Evolutionary conservation across 2,888 invertebrate genomes (phyloP).

Genomic region (Luffia ferchaultella): DNA sequence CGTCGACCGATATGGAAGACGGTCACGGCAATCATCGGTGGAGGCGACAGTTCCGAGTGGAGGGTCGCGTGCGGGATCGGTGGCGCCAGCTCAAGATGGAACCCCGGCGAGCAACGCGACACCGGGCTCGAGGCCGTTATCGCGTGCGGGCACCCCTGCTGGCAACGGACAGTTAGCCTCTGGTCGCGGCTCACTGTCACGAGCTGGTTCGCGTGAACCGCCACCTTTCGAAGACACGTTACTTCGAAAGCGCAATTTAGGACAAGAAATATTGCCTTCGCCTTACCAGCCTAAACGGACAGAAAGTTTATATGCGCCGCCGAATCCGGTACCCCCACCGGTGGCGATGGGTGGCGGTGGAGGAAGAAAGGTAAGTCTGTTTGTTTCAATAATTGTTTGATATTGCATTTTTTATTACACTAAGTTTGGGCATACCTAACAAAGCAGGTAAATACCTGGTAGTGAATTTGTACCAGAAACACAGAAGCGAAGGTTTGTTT

Average conservation of each 20-base stretch:
- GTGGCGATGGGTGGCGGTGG: slow-evolving; percentile 40
- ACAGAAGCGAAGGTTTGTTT: no score
- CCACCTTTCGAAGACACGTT: slow-evolving; percentile 86
- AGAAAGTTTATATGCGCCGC: slow-evolving; percentile 82
- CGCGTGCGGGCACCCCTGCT: slow-evolving; percentile 42
- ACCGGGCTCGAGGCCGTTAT: slow-evolving; percentile 64
- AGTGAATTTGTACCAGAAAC: no score
- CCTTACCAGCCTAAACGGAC: slow-evolving; percentile 89
- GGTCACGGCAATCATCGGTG: slow-evolving; percentile 82
- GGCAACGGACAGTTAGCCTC: slow-evolving; percentile 74
- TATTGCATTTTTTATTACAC: slow-evolving; percentile 1
- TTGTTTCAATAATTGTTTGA: slow-evolving; percentile 3
- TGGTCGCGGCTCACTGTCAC: slow-evolving; percentile 64
- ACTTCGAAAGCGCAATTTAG: slow-evolving; percentile 79
- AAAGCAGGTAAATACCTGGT: no score
- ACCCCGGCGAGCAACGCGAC: slow-evolving; percentile 74
- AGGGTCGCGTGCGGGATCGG: slow-evolving; percentile 73
- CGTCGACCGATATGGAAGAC: slow-evolving; percentile 81
- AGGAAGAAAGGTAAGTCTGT: slow-evolving; percentile 47
- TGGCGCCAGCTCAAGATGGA: slow-evolving; percentile 80
- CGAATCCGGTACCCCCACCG: slow-evolving; percentile 50
- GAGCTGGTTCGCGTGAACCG: slow-evolving; percentile 49
- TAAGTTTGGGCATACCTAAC: no score
- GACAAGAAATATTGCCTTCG: slow-evolving; percentile 90
- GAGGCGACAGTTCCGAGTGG: slow-evolving; percentile 65